A percentile compares a stretch with the other conserved stretches of the same genome.
Conservation (phyloP, 2,113 vertebrate genomes). For the Plectropomus leopardus region DNA sequence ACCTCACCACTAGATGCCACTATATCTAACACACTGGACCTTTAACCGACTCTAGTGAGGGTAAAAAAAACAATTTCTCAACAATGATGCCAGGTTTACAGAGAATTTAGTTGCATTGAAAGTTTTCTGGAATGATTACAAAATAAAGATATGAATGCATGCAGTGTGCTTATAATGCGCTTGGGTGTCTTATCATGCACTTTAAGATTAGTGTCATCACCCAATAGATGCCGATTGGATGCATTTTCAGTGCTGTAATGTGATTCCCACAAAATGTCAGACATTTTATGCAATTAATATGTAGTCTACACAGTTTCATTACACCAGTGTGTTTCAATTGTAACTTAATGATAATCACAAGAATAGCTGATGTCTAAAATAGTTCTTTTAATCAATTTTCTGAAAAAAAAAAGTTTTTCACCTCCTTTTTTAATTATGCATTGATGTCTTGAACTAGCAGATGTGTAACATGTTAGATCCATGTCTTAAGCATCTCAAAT, state of each 20-base stretch:
- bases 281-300: conserved; percentile 37
- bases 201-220: conserved; percentile 28
- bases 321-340: conserved; percentile 8
- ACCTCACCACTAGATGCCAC: too few species aligned
- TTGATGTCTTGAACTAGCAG: conserved; percentile 46
- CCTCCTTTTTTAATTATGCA: conserved; percentile 51
- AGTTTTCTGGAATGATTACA: conserved; percentile 14
- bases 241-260: conserved; percentile 24
- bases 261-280: conserved; percentile 22
- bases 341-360: conserved; percentile 19
- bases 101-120: background rate
- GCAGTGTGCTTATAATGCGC: conserved; percentile 53
- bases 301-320: conserved; percentile 2
- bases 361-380: conserved; percentile 32
- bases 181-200: conserved; percentile 24
- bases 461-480: conserved; percentile 57
- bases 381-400: conserved; percentile 41
- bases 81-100: conserved; percentile 16
- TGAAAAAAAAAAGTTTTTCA: conserved; percentile 24
- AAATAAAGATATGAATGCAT: conserved; percentile 29
- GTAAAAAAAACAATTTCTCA: background rate
- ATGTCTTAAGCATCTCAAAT: conserved; percentile 75
- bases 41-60: background rate
- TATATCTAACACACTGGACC: too few species aligned
- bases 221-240: conserved; percentile 6